Evolutionary conservation across 2,113 vertebrate genomes (phyloP).

Genomic region (Perca fluviatilis): DNA sequence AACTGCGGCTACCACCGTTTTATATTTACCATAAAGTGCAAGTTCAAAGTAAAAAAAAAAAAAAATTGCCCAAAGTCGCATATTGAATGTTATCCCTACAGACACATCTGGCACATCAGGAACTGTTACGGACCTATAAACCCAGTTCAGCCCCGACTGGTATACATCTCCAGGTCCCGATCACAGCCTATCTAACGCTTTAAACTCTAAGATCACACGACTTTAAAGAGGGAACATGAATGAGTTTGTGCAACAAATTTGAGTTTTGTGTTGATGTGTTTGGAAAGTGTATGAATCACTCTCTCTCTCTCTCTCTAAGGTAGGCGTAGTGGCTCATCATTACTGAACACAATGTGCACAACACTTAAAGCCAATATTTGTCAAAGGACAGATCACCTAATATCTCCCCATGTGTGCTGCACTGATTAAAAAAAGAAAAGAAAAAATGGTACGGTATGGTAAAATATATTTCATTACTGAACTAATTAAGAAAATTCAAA

Average conservation of each 20-base stretch:
- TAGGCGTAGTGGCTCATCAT: neutral
- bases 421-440: neutral
- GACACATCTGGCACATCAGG: neutral
- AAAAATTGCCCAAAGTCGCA: neutral
- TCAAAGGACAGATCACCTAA: neutral
- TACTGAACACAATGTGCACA: neutral
- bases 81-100: neutral
- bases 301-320: neutral
- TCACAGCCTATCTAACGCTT: too few species aligned
- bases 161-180: neutral
- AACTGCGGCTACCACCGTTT: neutral
- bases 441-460: too few species aligned
- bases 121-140: neutral
- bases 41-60: neutral
- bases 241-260: neutral
- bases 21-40: neutral
- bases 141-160: neutral
- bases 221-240: neutral
- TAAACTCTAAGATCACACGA: neutral
- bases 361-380: neutral
- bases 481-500: neutral
- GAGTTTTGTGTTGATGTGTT: neutral
- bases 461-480: neutral
- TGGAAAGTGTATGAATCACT: neutral
- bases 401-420: neutral